These are phyloP conservation scores for Stenodera caucasica DNA, from an alignment of 2,888 invertebrate genomes.

Conservation along the genomic window DNA sequence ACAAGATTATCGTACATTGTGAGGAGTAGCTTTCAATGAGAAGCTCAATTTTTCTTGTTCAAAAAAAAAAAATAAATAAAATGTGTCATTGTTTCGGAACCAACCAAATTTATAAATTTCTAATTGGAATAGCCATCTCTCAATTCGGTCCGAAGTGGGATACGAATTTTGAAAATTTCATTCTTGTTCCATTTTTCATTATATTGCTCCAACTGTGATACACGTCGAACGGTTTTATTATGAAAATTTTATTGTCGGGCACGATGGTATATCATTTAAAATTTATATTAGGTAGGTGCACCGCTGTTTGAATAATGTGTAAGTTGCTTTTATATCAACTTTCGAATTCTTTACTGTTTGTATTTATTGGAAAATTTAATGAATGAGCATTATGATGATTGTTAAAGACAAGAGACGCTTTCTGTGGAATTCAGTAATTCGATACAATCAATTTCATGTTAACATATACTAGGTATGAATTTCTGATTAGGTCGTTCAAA, in stretches of 20 bases:
- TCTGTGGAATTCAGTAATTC: neutral
- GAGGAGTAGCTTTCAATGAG: neutral
- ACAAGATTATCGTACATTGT: neutral
- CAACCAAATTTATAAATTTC: neutral
- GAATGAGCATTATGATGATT: neutral
- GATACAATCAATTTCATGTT: neutral
- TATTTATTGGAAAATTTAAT: neutral
- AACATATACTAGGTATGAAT: neutral
- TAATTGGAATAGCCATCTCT: neutral
- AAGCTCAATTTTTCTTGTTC: too few species aligned
- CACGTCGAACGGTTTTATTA: neutral
- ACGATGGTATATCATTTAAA: neutral
- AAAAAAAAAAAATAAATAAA: too few species aligned
- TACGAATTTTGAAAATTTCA: neutral
- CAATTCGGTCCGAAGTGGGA: neutral
- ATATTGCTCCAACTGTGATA: neutral
- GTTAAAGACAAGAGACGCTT: neutral
- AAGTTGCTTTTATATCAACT: neutral
- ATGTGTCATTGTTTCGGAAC: too few species aligned
- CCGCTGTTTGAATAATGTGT: neutral
- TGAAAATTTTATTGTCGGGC: neutral
- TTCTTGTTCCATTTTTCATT: neutral
- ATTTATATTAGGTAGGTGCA: neutral
- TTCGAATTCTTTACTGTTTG: neutral
- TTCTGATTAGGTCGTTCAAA: neutral